phyloP scores from a whole-genome alignment of 2,797 vertebrate species.

The Lithobates pipiens region DNA sequence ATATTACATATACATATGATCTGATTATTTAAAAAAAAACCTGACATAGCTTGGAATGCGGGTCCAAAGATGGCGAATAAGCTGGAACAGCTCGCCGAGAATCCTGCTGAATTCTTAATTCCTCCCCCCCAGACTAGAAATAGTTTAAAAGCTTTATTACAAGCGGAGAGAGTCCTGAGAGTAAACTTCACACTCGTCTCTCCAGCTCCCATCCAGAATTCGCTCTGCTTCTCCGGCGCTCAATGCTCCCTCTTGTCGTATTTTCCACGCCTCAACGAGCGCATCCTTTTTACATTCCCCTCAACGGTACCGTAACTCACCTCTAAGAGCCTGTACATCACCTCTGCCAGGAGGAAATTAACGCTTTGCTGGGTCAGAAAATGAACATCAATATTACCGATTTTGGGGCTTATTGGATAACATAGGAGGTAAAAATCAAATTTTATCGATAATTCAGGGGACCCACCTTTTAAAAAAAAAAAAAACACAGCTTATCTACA shows the following conservation, averaged over 20 bases:
- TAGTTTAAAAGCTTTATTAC: slow-evolving; percentile 65
- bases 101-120: slow-evolving; percentile 48
- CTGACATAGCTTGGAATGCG: background rate
- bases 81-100: slow-evolving; percentile 17
- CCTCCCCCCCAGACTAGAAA: slow-evolving; percentile 62
- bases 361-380: background rate
- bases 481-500: too few species aligned
- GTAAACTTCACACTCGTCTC: slow-evolving; percentile 39
- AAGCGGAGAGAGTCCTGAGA: slow-evolving; percentile 40
- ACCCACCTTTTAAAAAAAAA: too few species aligned
- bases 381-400: background rate
- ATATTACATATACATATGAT: background rate
- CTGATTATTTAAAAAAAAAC: background rate
- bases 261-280: slow-evolving; percentile 22
- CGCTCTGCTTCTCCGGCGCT: background rate
- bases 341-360: background rate
- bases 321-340: slow-evolving; percentile 21
- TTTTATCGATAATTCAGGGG: too few species aligned
- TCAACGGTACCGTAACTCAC: background rate
- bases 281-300: slow-evolving; percentile 19
- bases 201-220: slow-evolving; percentile 11
- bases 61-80: background rate
- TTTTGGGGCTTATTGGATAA: background rate
- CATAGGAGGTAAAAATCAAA: too few species aligned
- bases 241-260: slow-evolving; percentile 1